A percentile compares a stretch with the other conserved stretches of the same genome.
Evolutionary conservation across 2,113 vertebrate species (phyloP).

Genomic region (Glaucidium brasilianum): DNA sequence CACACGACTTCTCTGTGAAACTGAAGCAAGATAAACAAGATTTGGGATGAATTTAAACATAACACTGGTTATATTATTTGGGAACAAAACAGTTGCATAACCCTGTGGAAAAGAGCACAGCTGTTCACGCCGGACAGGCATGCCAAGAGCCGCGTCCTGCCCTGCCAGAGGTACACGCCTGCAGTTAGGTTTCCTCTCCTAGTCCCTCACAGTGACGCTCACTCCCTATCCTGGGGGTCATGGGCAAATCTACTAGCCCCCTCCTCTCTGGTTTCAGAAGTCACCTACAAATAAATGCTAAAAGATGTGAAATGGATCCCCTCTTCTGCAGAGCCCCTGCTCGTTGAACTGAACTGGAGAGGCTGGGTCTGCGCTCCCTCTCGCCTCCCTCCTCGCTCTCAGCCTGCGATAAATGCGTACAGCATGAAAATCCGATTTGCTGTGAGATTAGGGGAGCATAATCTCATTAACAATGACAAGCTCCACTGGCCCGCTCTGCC

Average conservation of each 20-base stretch:
- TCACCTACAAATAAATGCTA: background rate
- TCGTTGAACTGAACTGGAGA: background rate
- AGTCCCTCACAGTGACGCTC: fast-evolving
- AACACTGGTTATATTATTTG: conserved; percentile 32
- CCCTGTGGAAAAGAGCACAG: conserved; percentile 44
- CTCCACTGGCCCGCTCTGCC: background rate
- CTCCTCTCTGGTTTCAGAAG: background rate
- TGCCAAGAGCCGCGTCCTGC: background rate
- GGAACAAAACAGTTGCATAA: conserved; percentile 56
- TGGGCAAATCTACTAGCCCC: background rate
- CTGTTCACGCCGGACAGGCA: background rate
- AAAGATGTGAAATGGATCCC: background rate
- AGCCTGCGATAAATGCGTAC: background rate
- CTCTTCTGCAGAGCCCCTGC: background rate
- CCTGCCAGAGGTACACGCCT: background rate
- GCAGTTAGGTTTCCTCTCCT: fast-evolving
- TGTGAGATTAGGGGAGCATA: conserved; percentile 38
- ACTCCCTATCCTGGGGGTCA: background rate
- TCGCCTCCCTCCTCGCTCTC: background rate
- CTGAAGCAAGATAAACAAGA: conserved; percentile 74
- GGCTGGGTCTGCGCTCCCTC: background rate
- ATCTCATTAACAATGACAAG: conserved; percentile 36
- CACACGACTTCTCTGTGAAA: conserved; percentile 69
- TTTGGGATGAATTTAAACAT: conserved; percentile 68
- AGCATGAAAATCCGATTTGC: conserved; percentile 40